These are phyloP conservation scores for Atrichornis clamosus DNA, from an alignment of 2,113 vertebrate species.

Conservation along the genomic window DNA sequence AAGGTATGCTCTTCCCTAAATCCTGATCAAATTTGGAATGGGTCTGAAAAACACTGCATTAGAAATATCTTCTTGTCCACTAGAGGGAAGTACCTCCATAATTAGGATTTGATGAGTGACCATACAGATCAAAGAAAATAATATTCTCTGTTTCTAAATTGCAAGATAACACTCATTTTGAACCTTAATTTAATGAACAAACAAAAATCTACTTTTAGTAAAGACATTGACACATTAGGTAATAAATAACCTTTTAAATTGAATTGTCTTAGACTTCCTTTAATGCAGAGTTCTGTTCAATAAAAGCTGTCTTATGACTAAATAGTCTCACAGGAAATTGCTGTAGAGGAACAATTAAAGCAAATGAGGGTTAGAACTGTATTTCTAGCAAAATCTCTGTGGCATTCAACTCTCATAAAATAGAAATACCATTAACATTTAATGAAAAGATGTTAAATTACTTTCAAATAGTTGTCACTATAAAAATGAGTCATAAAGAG, in stretches of 20 bases:
- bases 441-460: constrained; percentile 23
- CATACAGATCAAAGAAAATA: rapidly evolving
- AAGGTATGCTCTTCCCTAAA: background rate
- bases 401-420: constrained; percentile 24
- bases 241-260: constrained; percentile 42
- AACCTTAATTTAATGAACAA: background rate
- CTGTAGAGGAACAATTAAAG: constrained; percentile 49
- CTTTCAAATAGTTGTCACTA: constrained; percentile 51
- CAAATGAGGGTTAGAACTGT: constrained; percentile 46
- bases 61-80: background rate
- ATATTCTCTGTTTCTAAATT: background rate
- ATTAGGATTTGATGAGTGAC: background rate
- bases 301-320: constrained; percentile 43
- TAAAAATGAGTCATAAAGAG: constrained; percentile 35
- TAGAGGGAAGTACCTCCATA: constrained; percentile 31
- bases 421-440: constrained; percentile 62
- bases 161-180: rapidly evolving
- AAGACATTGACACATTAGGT: background rate
- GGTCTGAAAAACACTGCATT: background rate
- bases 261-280: constrained; percentile 28
- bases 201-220: background rate
- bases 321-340: constrained; percentile 53
- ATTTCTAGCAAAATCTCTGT: constrained; percentile 41
- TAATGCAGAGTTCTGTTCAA: constrained; percentile 52
- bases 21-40: background rate